These are phyloP conservation scores for Eustalomyia histrio DNA, from an alignment of 2,888 invertebrate genomes.

Conservation along the genomic window DNA sequence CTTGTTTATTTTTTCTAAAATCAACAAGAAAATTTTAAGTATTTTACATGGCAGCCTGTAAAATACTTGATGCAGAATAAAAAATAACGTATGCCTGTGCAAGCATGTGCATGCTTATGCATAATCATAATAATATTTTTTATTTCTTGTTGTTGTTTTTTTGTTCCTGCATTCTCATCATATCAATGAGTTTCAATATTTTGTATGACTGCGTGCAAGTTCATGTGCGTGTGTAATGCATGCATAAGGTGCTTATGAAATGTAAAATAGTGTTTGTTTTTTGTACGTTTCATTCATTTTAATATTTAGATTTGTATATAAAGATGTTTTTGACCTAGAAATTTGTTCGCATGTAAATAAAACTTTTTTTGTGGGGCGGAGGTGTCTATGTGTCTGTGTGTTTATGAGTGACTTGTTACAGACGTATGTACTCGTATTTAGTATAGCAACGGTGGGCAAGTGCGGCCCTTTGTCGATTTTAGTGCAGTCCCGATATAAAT, in stretches of 20 bases:
- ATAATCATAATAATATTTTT: constrained; percentile 39
- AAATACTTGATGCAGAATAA: constrained; percentile 36
- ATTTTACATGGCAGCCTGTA: constrained; percentile 26
- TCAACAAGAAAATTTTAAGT: constrained; percentile 17
- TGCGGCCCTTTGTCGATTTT: too few relatives aligned
- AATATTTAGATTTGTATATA: constrained; percentile 41
- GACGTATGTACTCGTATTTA: not conserved
- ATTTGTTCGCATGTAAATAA: constrained; percentile 50
- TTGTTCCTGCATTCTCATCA: constrained; percentile 30
- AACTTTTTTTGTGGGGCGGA: not conserved
- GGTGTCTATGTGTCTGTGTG: not conserved
- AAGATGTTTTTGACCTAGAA: constrained; percentile 57
- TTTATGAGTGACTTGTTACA: not conserved
- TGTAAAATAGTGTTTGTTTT: constrained; percentile 28
- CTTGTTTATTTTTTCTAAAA: not conserved
- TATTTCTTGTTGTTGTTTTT: not conserved
- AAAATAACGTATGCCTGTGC: not conserved
- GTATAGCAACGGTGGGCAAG: too few relatives aligned
- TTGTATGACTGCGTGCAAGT: constrained; percentile 2
- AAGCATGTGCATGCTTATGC: constrained; percentile 30
- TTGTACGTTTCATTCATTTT: constrained; percentile 24
- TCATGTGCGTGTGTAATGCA: not conserved
- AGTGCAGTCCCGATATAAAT: too few relatives aligned
- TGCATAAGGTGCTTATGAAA: not conserved
- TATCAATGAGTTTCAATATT: constrained; percentile 36